Evolutionary conservation across 2,888 invertebrate genomes (phyloP).

Genomic region (Macaria liturata): DNA sequence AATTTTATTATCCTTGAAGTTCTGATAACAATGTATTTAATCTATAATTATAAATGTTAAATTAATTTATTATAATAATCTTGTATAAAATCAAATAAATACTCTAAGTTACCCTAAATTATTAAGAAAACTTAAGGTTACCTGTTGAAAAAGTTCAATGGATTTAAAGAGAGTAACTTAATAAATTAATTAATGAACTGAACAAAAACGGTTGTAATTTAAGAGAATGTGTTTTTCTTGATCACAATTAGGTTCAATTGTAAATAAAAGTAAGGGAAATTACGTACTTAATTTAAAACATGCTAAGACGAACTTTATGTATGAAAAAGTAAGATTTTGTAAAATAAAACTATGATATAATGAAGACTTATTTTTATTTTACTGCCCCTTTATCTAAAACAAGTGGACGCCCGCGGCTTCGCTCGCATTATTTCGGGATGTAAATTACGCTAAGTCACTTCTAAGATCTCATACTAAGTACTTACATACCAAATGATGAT

Average conservation of each 20-base stretch:
- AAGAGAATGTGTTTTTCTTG: slow-evolving; percentile 8
- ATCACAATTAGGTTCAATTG: slow-evolving; percentile 21
- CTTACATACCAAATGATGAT: too few species aligned
- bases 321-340: slow-evolving; percentile 48
- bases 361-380: slow-evolving; percentile 19
- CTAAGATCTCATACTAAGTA: too few species aligned
- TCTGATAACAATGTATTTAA: too few species aligned
- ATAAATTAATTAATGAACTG: slow-evolving; percentile 7
- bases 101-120: slow-evolving; percentile 62
- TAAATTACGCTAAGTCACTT: too few species aligned
- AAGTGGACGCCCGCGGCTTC: too few species aligned
- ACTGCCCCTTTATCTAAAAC: neutral
- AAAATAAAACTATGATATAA: slow-evolving; percentile 34
- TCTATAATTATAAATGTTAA: too few species aligned
- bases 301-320: slow-evolving; percentile 41
- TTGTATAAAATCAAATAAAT: slow-evolving; percentile 31
- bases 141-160: slow-evolving; percentile 39
- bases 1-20: too few species aligned
- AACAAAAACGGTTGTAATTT: slow-evolving; percentile 3
- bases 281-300: slow-evolving; percentile 22
- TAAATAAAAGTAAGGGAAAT: slow-evolving; percentile 28
- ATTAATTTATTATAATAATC: too few species aligned
- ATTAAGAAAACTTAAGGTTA: slow-evolving; percentile 52
- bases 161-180: slow-evolving; percentile 29
- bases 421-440: too few species aligned